Evolutionary conservation across 2,797 vertebrate genomes (phyloP).

Genomic region (Allobates femoralis): DNA sequence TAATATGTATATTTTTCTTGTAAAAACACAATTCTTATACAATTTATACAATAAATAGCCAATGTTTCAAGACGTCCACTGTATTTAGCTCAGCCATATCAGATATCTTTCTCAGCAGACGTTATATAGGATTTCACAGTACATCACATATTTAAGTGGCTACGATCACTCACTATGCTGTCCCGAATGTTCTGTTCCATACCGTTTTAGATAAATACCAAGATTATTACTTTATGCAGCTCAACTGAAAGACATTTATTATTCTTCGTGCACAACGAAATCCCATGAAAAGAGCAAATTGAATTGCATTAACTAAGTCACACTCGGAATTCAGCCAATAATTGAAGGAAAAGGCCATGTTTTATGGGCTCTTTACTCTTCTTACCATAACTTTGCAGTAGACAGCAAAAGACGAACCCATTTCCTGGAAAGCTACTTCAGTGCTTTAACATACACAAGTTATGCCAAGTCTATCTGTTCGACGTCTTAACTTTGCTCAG

Average conservation of each 20-base stretch:
- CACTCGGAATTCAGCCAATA: conserved; percentile 34
- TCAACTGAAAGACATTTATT: conserved; percentile 51
- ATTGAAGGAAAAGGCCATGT: conserved; percentile 55
- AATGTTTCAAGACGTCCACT: conserved; percentile 43
- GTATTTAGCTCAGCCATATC: conserved; percentile 23
- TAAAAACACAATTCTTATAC: conserved; percentile 45
- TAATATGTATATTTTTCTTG: conserved; percentile 42
- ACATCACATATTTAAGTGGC: conserved; percentile 58
- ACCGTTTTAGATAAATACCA: conserved; percentile 63
- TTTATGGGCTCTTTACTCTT: conserved; percentile 50
- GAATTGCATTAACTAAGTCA: conserved; percentile 53
- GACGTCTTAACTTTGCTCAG: conserved; percentile 70
- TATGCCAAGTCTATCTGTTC: conserved; percentile 71
- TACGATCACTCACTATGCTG: conserved; percentile 60
- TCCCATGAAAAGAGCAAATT: conserved; percentile 38
- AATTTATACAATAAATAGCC: conserved; percentile 35
- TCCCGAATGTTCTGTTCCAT: conserved; percentile 56
- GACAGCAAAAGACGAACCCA: conserved; percentile 65
- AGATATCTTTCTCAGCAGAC: conserved; percentile 36
- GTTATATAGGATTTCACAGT: conserved; percentile 55
- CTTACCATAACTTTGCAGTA: conserved; percentile 65
- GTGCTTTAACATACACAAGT: conserved; percentile 69
- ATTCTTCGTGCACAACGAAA: conserved; percentile 34
- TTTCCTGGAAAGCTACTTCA: conserved; percentile 69
- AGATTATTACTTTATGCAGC: conserved; percentile 60